Evolutionary conservation across 2,113 vertebrate species (phyloP), one percentile per base, ranked within the genome.

Genomic region (Gadus macrocephalus): DNA sequence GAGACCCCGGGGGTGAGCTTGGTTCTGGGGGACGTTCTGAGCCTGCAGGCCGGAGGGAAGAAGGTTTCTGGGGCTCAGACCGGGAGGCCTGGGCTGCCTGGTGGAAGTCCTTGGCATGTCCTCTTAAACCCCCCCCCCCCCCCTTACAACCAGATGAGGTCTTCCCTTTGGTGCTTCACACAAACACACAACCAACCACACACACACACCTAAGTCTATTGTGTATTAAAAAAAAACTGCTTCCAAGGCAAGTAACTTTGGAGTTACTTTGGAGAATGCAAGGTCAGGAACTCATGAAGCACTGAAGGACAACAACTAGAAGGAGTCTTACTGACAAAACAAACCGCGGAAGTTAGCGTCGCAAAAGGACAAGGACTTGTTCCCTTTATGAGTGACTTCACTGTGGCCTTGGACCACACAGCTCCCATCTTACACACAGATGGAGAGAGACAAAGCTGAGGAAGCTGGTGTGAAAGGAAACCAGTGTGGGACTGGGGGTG

Each of bases 91-190:
- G 63, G 68, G 61, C 78, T 85, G 85, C 85, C 83, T 87, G 85
- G 84, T 56, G 79, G 83, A 76, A 86, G 86, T 84, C 86, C 89
- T 89, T 90, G 82, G 79, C 53, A 53, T 71, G 85, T 87, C 86
- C 89, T 88, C 84, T 81, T 83, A 65, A 84, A 85, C 72, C 79
- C 83, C 80, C 81, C 38, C 5, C 1, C 38, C 38, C 38, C 38
- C 38, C 38, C 38, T 11, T 11, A 5, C 38, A 81, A 85, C 78
- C 81, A 81, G 81, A 82, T 76, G 56, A 68, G 71, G 81, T 31
- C 78, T 73, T 80, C 70, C 83, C 80, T 69, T 68, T 78, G 79
- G 81, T 79, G 80, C 73, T 70, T 38, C 11, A 31, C 62, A 67
- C 15, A 72, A n/a, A 58, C 60, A 72, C 66, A 27, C 65, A 73